A percentile compares a stretch with the other conserved stretches of the same genome.
Conservation (phyloP, 2,888 invertebrate species). For the Epirrhoe tristata region DNA sequence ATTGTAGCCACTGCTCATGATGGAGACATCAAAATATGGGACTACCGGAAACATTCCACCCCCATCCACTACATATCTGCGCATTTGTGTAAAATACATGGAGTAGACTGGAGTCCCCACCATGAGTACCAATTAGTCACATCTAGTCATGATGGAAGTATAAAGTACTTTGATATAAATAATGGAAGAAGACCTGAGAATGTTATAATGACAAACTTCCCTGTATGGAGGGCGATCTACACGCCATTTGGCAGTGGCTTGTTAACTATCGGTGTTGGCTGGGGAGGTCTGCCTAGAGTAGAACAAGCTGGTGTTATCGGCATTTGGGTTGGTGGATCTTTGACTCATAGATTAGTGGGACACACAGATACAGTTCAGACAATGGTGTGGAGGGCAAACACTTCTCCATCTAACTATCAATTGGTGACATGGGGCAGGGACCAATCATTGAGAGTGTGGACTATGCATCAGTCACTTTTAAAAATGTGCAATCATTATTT, state of each 20-base stretch:
- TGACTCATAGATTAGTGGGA: slow-evolving; percentile 96
- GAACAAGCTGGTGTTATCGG: slow-evolving; percentile 89
- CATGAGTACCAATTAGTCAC: slow-evolving; percentile 94
- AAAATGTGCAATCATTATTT: slow-evolving; percentile 90
- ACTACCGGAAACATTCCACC: slow-evolving; percentile 93
- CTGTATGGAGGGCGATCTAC: slow-evolving; percentile 97
- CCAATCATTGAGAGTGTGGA: slow-evolving; percentile 96
- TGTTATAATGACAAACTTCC: slow-evolving; percentile 92
- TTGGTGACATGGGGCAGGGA: slow-evolving; percentile 98
- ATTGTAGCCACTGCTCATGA: slow-evolving; percentile 97
- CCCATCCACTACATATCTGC: slow-evolving; percentile 97
- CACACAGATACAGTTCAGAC: slow-evolving; percentile 97
- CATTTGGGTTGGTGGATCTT: slow-evolving; percentile 85
- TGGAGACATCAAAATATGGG: slow-evolving; percentile 98
- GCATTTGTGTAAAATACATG: slow-evolving; percentile 94
- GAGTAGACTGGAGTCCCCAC: slow-evolving; percentile 96
- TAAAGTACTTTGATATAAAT: slow-evolving; percentile 96
- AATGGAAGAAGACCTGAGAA: slow-evolving; percentile 94
- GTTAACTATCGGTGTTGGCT: slow-evolving; percentile 96
- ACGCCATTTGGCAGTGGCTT: slow-evolving; percentile 97
- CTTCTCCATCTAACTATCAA: slow-evolving; percentile 89
- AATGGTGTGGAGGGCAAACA: slow-evolving; percentile 95
- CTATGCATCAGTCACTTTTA: slow-evolving; percentile 93
- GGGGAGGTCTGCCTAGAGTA: slow-evolving; percentile 90
- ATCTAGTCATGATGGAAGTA: slow-evolving; percentile 97